A percentile compares a stretch with the other conserved stretches of the same genome.
These are phyloP conservation scores for Ceratoteleas bidentatus DNA, from an alignment of 1,140 invertebrate genomes.

Conservation along the genomic window DNA sequence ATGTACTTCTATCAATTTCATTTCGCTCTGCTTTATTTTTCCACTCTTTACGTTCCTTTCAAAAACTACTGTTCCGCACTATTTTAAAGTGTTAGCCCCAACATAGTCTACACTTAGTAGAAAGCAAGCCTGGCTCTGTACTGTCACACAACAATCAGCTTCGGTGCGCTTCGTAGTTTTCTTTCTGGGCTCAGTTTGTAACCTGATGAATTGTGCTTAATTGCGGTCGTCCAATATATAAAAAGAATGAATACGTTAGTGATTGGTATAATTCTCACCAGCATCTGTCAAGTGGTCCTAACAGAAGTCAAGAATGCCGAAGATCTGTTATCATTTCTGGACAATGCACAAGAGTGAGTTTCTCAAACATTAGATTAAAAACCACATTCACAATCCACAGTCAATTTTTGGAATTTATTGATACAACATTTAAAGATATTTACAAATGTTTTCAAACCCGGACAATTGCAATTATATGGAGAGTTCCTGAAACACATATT, in stretches of 20 bases:
- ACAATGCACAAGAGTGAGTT: constrained; percentile 28
- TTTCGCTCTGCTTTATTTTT: too few species aligned
- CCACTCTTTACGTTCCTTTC: not conserved
- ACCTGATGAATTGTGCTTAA: constrained; percentile 17
- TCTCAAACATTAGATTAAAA: not conserved
- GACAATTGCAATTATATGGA: too few species aligned
- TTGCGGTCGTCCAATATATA: not conserved
- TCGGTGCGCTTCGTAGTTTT: constrained; percentile 51
- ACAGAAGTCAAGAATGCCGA: not conserved
- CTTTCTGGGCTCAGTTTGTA: constrained; percentile 46
- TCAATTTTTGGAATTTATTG: too few species aligned
- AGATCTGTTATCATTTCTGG: constrained; percentile 18
- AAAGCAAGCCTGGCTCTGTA: constrained; percentile 33
- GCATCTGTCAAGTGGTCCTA: not conserved
- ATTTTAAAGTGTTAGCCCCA: constrained; percentile 35
- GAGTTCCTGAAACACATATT: too few species aligned
- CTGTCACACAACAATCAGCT: constrained; percentile 48
- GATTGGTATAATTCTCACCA: constrained; percentile 12
- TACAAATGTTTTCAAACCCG: too few species aligned
- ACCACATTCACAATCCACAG: not conserved
- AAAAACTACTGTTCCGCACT: constrained; percentile 2
- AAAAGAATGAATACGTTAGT: constrained; percentile 31
- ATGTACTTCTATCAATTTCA: too few species aligned
- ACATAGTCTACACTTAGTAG: constrained; percentile 30
- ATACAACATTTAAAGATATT: too few species aligned